These are phyloP conservation scores for Rattus rattus DNA, from an alignment of 2,113 vertebrate genomes.

Conservation along the genomic window DNA sequence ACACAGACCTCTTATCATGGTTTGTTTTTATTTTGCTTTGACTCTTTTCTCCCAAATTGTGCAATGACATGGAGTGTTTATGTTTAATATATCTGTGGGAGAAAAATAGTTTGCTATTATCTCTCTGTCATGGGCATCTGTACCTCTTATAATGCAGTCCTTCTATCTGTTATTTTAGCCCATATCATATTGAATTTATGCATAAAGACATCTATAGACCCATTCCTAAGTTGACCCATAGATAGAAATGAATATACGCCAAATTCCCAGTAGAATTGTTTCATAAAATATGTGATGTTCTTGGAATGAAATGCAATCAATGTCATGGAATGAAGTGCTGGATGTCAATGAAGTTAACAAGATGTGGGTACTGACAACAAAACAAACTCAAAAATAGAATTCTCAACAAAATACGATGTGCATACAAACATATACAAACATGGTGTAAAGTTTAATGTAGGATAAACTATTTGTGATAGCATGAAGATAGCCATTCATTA, in stretches of 20 bases:
- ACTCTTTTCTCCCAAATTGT: not conserved
- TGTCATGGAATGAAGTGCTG: not conserved
- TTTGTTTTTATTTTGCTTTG: not conserved
- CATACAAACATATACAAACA: not conserved
- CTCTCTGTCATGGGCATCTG: not conserved
- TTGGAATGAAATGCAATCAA: not conserved
- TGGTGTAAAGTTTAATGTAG: not conserved
- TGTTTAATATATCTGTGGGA: not conserved
- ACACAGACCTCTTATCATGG: rapidly evolving
- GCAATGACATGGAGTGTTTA: not conserved
- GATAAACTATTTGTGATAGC: not conserved
- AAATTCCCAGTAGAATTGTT: not conserved
- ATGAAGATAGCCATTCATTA: not conserved
- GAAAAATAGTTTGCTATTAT: not conserved
- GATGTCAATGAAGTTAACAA: not conserved
- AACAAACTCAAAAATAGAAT: not conserved
- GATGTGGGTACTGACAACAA: not conserved
- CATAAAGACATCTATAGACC: not conserved
- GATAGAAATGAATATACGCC: not conserved
- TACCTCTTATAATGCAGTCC: not conserved
- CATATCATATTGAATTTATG: not conserved
- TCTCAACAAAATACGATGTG: not conserved
- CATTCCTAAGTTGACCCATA: not conserved
- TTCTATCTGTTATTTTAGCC: not conserved
- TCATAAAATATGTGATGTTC: not conserved